Conservation (phyloP, 2,888 invertebrate species). For the Ophion ventricosus region DNA sequence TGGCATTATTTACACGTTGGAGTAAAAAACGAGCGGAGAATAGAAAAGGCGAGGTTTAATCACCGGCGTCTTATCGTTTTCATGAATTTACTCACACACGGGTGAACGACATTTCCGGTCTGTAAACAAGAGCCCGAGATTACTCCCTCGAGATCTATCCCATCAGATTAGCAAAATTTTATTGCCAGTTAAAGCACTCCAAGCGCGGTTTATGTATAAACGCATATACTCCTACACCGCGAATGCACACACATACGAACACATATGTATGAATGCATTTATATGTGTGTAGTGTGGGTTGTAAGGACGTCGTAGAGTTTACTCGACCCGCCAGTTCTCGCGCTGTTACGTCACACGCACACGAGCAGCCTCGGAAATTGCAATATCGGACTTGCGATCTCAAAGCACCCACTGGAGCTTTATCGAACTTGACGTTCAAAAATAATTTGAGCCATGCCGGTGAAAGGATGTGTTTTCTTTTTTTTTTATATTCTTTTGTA, state of each 20-base stretch:
- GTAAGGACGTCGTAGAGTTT: constrained; percentile 32
- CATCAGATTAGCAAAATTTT: constrained; percentile 67
- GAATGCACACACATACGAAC: not conserved
- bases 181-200: constrained; percentile 56
- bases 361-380: constrained; percentile 33
- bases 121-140: constrained; percentile 63
- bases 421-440: constrained; percentile 52
- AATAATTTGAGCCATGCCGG: constrained; percentile 33
- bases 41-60: constrained; percentile 21
- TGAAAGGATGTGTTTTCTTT: constrained; percentile 35
- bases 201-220: constrained; percentile 11
- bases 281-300: constrained; percentile 20
- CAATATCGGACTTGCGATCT: constrained; percentile 55
- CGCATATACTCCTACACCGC: not conserved
- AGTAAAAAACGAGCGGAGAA: constrained; percentile 4
- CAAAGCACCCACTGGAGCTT: constrained; percentile 48
- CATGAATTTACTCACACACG: constrained; percentile 51
- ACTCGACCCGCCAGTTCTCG: constrained; percentile 23
- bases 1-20: not conserved
- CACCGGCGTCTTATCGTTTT: constrained; percentile 37
- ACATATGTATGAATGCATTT: not conserved
- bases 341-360: constrained; percentile 37
- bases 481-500: constrained; percentile 29
- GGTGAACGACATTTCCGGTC: constrained; percentile 58
- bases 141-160: constrained; percentile 54